Base-by-base conservation (phyloP, 1,140 invertebrate genomes). In the Hylyphantes graminicola region DNA sequence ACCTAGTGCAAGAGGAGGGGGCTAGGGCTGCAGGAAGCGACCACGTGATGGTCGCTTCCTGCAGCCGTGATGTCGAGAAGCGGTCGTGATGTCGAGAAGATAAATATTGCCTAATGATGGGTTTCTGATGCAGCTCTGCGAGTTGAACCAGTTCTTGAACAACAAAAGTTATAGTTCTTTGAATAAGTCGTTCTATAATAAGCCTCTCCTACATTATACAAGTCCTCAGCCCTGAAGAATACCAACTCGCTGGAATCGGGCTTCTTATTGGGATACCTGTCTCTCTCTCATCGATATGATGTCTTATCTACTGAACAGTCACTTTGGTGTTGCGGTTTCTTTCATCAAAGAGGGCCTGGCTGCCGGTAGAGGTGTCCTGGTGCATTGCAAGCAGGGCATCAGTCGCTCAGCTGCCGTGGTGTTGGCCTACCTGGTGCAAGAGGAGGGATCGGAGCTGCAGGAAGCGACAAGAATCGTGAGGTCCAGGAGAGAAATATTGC, bases 361-460 rank as follows among this genome's bases (percentile, higher is more conserved):
- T 80, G 92, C 70, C 13, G 86, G 86, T 61, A 89, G 89, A 88
- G 86, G 68, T 2, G 93, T 94, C 1, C 91, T 95, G 75, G 94
- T 96, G 2, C 94, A 96, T 88, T 96, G 95, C 87, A 90, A 94
- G 73, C 93, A 95, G 90, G 95, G 95, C 21, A 93, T 96, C 78
- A 95, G 94, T 2, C 92, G 95, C 1, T 95, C 94, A 48, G 94
- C 94, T 21, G 94, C 95, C 0, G 93, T 94, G 86, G 94, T 95
- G 0, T 90, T 95, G 50, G 86, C 87, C 8, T 87, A 87, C 51
- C 80, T 88, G 12, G 85, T 87, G 85, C 79, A 35, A 54, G 87
- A 85, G 67, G 51, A 51, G 63, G 61, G 85, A 15, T 72, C 82
- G 59, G 48, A 88, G 86, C 76, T 87, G 81, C 21, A 80, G 86